Conservation (phyloP, 2,797 vertebrate genomes). For the Leptodactylus fallax region DNA sequence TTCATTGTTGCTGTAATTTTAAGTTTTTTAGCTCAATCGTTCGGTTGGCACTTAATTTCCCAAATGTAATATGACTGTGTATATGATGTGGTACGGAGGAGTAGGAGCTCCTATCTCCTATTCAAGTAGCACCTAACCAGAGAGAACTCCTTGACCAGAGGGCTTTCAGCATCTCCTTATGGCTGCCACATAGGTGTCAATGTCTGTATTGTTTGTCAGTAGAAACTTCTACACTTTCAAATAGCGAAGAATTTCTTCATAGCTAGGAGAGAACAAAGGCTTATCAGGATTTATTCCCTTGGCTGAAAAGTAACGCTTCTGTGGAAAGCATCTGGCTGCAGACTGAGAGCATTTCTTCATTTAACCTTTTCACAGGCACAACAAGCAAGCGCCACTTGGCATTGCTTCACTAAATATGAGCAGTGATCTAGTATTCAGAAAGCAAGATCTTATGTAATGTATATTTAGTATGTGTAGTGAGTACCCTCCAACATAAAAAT, state of each 20-base stretch:
- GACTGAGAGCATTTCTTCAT: not conserved
- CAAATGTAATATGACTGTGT: no score
- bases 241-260: not conserved
- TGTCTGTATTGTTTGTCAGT: not conserved
- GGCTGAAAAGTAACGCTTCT: not conserved
- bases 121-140: no score
- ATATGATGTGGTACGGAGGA: no score
- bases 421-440: not conserved
- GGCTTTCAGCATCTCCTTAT: not conserved
- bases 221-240: not conserved
- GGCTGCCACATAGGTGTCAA: not conserved
- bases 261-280: not conserved
- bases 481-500: not conserved
- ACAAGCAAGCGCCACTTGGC: not conserved
- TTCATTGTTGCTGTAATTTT: no score
- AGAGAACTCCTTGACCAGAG: not conserved
- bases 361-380: not conserved
- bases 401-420: not conserved
- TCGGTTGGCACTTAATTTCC: no score
- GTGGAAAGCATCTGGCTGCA: conserved; percentile 18
- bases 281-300: conserved; percentile 24
- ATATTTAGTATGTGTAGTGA: not conserved
- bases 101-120: no score
- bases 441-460: not conserved
- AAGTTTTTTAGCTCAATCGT: no score